Conservation (phyloP, 2,797 vertebrate species). For the Chelonia mydas region DNA sequence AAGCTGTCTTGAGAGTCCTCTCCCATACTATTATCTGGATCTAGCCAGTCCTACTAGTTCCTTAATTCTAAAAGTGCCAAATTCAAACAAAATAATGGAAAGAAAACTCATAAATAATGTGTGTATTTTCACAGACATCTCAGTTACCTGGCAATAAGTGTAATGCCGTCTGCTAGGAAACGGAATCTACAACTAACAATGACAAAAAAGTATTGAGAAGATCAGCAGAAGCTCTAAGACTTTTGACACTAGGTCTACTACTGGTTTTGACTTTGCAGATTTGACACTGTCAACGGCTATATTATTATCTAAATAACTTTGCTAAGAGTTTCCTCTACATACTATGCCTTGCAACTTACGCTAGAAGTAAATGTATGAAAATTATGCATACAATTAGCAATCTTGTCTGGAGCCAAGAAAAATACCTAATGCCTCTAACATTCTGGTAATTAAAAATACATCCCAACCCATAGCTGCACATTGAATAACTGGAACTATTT, state of each 20-base stretch:
- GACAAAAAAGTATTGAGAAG: not conserved
- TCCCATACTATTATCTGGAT: not conserved
- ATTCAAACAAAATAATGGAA: not conserved
- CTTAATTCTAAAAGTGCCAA: not conserved
- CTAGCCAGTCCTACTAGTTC: not conserved
- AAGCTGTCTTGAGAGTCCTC: not conserved
- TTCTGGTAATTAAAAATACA: not conserved
- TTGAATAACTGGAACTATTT: not conserved
- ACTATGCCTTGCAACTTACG: not conserved
- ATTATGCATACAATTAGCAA: not conserved
- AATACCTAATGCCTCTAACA: accelerated
- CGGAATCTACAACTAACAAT: not conserved
- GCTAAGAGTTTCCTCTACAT: accelerated
- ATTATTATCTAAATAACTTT: not conserved
- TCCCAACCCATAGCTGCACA: not conserved
- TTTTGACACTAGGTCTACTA: not conserved
- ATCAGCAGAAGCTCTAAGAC: not conserved
- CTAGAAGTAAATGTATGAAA: not conserved
- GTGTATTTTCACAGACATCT: not conserved
- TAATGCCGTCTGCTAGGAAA: not conserved
- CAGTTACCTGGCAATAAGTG: not conserved
- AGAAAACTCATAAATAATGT: not conserved
- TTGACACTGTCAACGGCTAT: not conserved
- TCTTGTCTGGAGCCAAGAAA: not conserved
- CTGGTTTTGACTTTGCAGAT: not conserved